Evolutionary conservation across 2,888 invertebrate genomes (phyloP), one percentile per base, ranked within the genome.

Genomic region (Zaprionus lineosus): DNA sequence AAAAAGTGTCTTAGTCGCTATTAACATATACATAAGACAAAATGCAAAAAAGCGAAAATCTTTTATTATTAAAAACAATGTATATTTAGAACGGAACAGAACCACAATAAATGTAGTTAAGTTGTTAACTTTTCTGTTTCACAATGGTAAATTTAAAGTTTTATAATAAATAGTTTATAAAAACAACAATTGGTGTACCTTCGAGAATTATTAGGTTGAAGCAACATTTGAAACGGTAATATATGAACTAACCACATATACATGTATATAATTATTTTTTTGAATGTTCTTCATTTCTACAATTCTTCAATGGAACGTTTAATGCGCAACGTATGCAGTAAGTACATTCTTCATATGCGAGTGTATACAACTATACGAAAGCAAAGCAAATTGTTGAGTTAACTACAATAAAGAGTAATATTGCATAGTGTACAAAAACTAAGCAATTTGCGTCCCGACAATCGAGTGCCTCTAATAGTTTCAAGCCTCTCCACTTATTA

Each of bases 1-100:
- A 61, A 67, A 61, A 85, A 86, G 86, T 86, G 86, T 86, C 88
- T 86, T 86, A 87, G 85, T 87, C 86, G 86, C 86, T 68, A 74
- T 71, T 57, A 76, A 61, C 39, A 47, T 47, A 46, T 58, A 51
- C 62, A 63, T 65, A 57, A 4, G 21, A 44, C 39, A 41, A 44
- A 40, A 55, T 67, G 61, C 41, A 40, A 46, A 51, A 41, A 62
- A 51, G 51, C 75, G 56, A 66, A 61, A 82, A 51, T 62, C 63
- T 69, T 59, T 70, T 74, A 73, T 46, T 59, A 75, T 40, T 36
- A 64, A 16, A 50, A 39, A 36, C 28, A 64, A n/a, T n/a, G n/a
- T 26, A 63, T 16, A 41, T 21, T 24, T 33, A 40, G 50, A 60
- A 40, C 19, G 60, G 47, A 51, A 61, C 43, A 70, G 53, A 61